phyloP scores from a whole-genome alignment of 2,888 invertebrate genomes.

The Spicauda simplicius region DNA sequence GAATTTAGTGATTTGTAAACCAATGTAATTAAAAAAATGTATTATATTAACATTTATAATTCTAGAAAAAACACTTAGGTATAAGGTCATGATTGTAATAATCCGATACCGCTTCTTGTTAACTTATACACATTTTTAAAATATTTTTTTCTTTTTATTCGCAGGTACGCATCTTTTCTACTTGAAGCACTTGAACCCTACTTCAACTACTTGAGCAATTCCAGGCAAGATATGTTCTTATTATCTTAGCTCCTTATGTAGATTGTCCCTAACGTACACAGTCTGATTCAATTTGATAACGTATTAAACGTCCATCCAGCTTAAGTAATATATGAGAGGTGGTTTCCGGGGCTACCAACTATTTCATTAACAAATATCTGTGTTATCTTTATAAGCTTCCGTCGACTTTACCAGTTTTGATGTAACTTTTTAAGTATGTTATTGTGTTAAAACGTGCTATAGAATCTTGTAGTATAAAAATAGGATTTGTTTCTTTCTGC shows the following conservation, averaged over 20 bases:
- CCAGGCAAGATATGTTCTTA: constrained; percentile 8
- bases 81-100: too few relatives aligned
- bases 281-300: constrained; percentile 30
- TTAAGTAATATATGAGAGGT: constrained; percentile 36
- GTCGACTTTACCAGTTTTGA: neutral
- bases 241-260: constrained; percentile 8
- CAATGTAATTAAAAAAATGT: too few relatives aligned
- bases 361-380: constrained; percentile 40
- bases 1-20: too few relatives aligned
- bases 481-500: too few relatives aligned
- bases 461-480: too few relatives aligned
- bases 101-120: too few relatives aligned
- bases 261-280: neutral
- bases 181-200: too few relatives aligned
- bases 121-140: neutral
- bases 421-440: neutral
- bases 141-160: neutral
- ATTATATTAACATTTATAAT: too few relatives aligned
- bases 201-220: neutral
- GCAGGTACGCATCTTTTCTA: constrained; percentile 5
- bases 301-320: constrained; percentile 10
- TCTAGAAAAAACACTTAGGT: too few relatives aligned
- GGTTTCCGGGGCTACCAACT: constrained; percentile 40
- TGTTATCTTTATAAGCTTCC: constrained; percentile 12
- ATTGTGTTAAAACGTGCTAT: too few relatives aligned